Percentiles rank a stretch among this genome's conserved stretches.
Conservation (phyloP, 2,888 invertebrate genomes). For the Dione vanillae region DNA sequence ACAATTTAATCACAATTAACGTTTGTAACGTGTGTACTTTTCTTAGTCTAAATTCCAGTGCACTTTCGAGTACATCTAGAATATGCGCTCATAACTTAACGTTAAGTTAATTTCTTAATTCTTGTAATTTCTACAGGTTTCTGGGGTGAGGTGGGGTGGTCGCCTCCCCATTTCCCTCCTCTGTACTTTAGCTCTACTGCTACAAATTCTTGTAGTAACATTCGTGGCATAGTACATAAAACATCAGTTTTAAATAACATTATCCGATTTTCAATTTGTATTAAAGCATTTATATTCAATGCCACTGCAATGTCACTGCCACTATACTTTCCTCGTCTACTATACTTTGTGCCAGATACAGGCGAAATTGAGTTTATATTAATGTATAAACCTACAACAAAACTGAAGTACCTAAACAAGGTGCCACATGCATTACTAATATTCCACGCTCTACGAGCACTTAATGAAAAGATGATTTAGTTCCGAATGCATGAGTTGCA, state of each 20-base stretch:
- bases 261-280: not conserved
- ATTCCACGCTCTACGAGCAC: not conserved
- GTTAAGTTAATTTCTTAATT: slow-evolving; percentile 24
- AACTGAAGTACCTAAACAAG: not conserved
- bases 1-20: not conserved
- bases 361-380: no score
- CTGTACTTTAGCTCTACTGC: not conserved
- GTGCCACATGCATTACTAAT: slow-evolving; percentile 2
- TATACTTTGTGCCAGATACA: no score
- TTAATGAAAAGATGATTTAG: slow-evolving; percentile 15
- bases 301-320: no score
- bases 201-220: slow-evolving; percentile 10
- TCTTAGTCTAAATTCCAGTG: slow-evolving; percentile 6
- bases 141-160: not conserved
- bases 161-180: not conserved
- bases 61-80: slow-evolving; percentile 7
- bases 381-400: not conserved
- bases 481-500: slow-evolving; percentile 8
- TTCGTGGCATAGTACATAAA: slow-evolving; percentile 1
- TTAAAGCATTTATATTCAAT: no score
- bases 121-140: slow-evolving; percentile 15
- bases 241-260: not conserved
- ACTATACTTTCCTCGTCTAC: no score
- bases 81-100: slow-evolving; percentile 18
- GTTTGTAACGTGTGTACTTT: not conserved